Conservation (phyloP, 1,140 invertebrate species). For the Lamellibrachia luymesi region DNA sequence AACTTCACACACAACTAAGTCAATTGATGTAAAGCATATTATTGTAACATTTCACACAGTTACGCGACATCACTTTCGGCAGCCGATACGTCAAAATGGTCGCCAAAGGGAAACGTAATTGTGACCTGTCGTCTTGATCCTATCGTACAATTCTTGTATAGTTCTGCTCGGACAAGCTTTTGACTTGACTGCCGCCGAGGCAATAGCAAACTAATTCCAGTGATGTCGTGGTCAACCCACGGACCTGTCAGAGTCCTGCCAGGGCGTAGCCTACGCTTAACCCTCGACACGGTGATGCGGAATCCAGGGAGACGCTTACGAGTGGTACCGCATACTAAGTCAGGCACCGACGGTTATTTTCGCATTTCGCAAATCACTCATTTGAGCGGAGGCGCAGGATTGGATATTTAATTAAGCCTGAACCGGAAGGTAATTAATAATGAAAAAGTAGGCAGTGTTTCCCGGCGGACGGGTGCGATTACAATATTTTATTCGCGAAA, state of each 20-base stretch:
- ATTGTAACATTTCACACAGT: neutral
- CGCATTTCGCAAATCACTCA: neutral
- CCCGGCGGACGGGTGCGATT: neutral
- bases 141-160: neutral
- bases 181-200: neutral
- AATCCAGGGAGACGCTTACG: neutral
- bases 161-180: neutral
- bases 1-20: neutral
- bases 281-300: neutral
- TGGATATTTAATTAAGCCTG: neutral
- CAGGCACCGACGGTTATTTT: neutral
- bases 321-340: neutral
- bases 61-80: neutral
- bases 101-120: neutral
- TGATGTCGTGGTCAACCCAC: neutral
- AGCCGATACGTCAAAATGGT: neutral
- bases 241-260: neutral
- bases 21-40: neutral
- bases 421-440: neutral
- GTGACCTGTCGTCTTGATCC: neutral
- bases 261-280: neutral
- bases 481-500: neutral
- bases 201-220: neutral
- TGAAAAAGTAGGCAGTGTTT: neutral
- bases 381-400: neutral